Evolutionary conservation across 2,797 vertebrate species (phyloP), one percentile per base, ranked within the genome.

Genomic region (Etheostoma nigrum): DNA sequence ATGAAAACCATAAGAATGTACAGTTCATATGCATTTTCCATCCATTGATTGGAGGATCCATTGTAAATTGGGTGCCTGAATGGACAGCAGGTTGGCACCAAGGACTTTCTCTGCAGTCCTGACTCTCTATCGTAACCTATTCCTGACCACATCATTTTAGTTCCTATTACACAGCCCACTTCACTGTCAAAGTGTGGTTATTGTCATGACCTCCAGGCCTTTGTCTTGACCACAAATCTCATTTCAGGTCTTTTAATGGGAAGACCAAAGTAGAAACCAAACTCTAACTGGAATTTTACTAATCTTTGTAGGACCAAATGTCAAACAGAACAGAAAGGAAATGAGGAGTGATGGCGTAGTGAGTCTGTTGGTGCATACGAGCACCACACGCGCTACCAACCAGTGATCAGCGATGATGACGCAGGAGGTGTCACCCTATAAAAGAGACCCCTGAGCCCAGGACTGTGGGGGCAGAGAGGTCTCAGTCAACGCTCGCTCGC

Each of bases 351-450:
- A 62, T 66, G 62, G 33, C 64, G 57, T 47, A 25, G 68, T 72
- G 27, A 61, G 40, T 25, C 6, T 64, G 23, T 54, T 8, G 5
- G 42, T 60, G 40, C 36, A 19, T 49, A 25, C 49, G 11, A 40
- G n/a, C 25, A 61, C 27, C 33, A 61, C 49, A 51, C 49, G 9
- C 27, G 36, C 48, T n/a, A 62, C 40, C 64, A 55, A 77, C 36
- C 62, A 58, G 45, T 69, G 66, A 58, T 68, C 51, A 59, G 58
- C 47, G 79, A 49, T 86, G 84, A 84, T 91, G 90, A 89, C 89
- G 85, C 78, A 91, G 40, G 53, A 79, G 25, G 52, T 47, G 59
- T 70, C 53, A 30, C 36, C 76, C 60, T 74, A 84, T 78, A 86
- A 88, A 83, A 77, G 30, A 78, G 42, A 48, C 1, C 33, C 10